phyloP scores from a whole-genome alignment of 2,888 invertebrate species.

The Cenopis cana region DNA sequence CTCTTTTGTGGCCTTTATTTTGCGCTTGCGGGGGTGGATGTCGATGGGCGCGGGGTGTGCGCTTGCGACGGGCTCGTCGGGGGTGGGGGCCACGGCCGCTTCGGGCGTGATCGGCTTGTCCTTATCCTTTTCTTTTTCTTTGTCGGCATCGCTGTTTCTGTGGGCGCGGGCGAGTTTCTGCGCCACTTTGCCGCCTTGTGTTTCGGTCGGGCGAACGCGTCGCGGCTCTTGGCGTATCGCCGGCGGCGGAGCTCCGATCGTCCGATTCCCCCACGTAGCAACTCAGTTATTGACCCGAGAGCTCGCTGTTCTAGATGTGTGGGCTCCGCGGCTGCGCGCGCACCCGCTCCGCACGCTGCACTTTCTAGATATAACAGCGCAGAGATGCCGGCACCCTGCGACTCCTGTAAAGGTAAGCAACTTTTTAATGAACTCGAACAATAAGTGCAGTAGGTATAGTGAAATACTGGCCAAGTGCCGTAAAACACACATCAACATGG shows the following conservation, averaged over 20 bases:
- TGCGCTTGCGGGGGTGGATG: conserved; percentile 92
- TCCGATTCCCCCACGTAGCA: conserved; percentile 69
- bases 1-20: conserved; percentile 89
- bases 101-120: conserved; percentile 33
- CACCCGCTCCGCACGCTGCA: conserved; percentile 50
- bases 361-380: conserved; percentile 53
- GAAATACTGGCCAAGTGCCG: conserved; percentile 9
- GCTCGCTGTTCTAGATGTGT: conserved; percentile 53
- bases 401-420: conserved; percentile 75
- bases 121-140: conserved; percentile 52
- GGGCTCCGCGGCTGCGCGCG: conserved; percentile 66
- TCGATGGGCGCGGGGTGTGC: conserved; percentile 59
- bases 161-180: conserved; percentile 59
- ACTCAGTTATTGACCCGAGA: conserved; percentile 81
- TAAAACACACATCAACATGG: conserved; percentile 13
- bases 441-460: neutral
- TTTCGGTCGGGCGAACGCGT: conserved; percentile 22
- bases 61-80: conserved; percentile 31
- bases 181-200: conserved; percentile 44
- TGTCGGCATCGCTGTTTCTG: conserved; percentile 77
- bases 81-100: conserved; percentile 15
- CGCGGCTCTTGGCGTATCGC: conserved; percentile 53
- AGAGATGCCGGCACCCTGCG: conserved; percentile 78
- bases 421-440: conserved; percentile 26
- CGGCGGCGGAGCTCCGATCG: conserved; percentile 58